Percentiles rank a stretch among this genome's conserved stretches.
Evolutionary conservation across 1,140 invertebrate genomes (phyloP).

Genomic region (Metaphire vulgaris): DNA sequence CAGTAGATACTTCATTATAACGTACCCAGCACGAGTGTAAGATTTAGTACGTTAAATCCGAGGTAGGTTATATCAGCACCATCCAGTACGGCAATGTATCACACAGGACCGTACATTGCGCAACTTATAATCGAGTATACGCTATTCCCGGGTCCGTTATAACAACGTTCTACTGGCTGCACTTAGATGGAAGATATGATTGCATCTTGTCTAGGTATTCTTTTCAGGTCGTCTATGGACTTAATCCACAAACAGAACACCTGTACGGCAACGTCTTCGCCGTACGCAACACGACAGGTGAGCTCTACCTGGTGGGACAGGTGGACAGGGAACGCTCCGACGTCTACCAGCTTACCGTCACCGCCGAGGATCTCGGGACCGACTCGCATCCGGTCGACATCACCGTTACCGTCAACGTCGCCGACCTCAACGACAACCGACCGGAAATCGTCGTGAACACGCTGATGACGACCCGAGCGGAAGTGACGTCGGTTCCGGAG

Average conservation of each 20-base stretch:
- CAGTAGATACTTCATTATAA: no score
- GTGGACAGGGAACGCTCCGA: conserved; percentile 89
- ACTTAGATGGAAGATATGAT: no score
- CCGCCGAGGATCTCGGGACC: conserved; percentile 73
- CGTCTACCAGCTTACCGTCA: conserved; percentile 79
- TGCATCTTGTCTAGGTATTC: no score
- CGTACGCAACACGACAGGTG: conserved; percentile 76
- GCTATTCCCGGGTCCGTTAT: no score
- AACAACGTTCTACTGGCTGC: no score
- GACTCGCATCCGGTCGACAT: conserved; percentile 20
- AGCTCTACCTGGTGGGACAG: conserved; percentile 81
- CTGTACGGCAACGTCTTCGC: conserved; percentile 72
- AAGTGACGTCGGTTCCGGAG: conserved; percentile 75
- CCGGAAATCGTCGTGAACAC: conserved; percentile 25
- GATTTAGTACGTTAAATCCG: no score
- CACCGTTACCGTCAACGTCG: conserved; percentile 13
- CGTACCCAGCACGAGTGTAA: no score
- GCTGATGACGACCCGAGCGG: conserved; percentile 13
- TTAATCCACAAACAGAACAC: conserved; percentile 60
- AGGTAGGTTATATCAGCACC: no score
- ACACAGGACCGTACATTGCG: no score
- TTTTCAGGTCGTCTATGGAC: conserved; percentile 56
- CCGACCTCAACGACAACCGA: conserved; percentile 30
- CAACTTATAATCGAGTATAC: no score
- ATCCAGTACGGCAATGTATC: no score